Evolutionary conservation across 1,140 invertebrate genomes (phyloP).

Genomic region (Trachymyrmex cornetzi): DNA sequence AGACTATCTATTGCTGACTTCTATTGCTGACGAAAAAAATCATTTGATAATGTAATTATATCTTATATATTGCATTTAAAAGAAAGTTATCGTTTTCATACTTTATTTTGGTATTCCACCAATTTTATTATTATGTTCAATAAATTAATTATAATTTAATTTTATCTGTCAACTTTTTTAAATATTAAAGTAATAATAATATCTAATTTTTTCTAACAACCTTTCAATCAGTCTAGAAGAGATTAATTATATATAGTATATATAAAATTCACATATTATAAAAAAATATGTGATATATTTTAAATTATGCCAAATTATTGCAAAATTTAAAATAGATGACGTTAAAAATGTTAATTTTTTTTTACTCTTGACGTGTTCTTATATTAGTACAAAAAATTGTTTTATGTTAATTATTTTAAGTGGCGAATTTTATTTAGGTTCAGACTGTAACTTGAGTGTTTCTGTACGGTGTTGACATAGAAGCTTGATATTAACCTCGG

Average conservation of each 20-base stretch:
- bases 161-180: neutral
- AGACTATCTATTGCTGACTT: no score
- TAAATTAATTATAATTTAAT: neutral
- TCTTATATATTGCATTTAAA: neutral
- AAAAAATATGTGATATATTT: neutral
- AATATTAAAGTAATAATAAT: no score
- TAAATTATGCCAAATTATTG: neutral
- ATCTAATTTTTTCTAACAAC: neutral
- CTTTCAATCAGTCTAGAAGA: neutral
- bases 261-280: no score
- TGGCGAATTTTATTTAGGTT: neutral
- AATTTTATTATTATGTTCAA: neutral
- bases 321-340: neutral
- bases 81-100: neutral
- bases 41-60: slow-evolving; percentile 31
- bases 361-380: neutral
- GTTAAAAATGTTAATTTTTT: neutral
- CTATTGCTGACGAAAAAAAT: neutral
- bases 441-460: neutral
- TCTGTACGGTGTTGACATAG: neutral
- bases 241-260: neutral
- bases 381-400: slow-evolving; percentile 3
- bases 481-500: slow-evolving; percentile 15
- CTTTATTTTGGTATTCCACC: neutral
- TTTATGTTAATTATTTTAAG: neutral